Evolutionary conservation across 1,140 invertebrate species (phyloP).

Genomic region (Caenorhabditis elegans): WBcel235 BX284603.4:8403501-8404000

Average conservation of each 20-base stretch:
- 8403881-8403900: background rate
- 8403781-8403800: background rate
- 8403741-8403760: no score
- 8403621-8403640: background rate
- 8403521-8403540: background rate
- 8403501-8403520: conserved; percentile 2
- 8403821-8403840: background rate
- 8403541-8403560: background rate
- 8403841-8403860: conserved; percentile 18
- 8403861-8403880: conserved; percentile 9
- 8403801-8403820: background rate
- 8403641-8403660: no score
- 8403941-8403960: no score
- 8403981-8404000: background rate
- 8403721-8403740: no score
- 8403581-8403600: no score
- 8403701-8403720: no score
- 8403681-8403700: no score
- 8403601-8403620: background rate
- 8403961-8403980: conserved; percentile 23
- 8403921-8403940: background rate
- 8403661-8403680: no score
- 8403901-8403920: background rate
- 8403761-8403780: no score
- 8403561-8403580: conserved; percentile 6